Conservation (phyloP, 2,888 invertebrate species). For the Anthrax anthrax region DNA sequence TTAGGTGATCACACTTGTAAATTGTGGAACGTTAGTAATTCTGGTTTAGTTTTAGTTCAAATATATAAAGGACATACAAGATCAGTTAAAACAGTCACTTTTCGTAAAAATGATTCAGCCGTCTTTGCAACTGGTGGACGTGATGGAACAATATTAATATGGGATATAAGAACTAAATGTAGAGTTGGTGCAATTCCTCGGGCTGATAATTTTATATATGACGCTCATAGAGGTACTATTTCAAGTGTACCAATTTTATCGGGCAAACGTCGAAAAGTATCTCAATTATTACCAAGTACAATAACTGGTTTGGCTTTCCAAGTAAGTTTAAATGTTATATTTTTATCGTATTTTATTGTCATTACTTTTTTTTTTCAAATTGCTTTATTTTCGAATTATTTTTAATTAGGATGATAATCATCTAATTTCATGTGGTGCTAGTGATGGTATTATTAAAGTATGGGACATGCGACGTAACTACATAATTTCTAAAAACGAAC, state of each 20-base stretch:
- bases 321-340: constrained; percentile 19
- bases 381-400: too few relatives aligned
- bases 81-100: constrained; percentile 70
- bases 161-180: constrained; percentile 56
- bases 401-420: constrained; percentile 59
- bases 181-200: constrained; percentile 35
- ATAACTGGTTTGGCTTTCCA: constrained; percentile 77
- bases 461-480: constrained; percentile 82
- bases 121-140: constrained; percentile 79
- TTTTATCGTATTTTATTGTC: background rate
- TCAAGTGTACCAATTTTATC: constrained; percentile 40
- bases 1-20: constrained; percentile 70
- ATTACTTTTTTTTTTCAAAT: background rate
- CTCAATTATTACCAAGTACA: constrained; percentile 45
- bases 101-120: constrained; percentile 51
- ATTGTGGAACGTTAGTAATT: constrained; percentile 57
- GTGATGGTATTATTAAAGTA: constrained; percentile 72
- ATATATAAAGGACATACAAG: constrained; percentile 63
- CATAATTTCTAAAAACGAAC: constrained; percentile 48
- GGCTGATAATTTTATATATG: constrained; percentile 56
- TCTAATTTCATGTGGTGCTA: constrained; percentile 72
- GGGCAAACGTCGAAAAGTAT: constrained; percentile 33
- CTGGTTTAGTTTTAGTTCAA: constrained; percentile 35
- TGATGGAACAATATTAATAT: constrained; percentile 73
- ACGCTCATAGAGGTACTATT: constrained; percentile 28